Conservation (phyloP, 2,797 vertebrate genomes). For the Acrossocheilus wenchowensis region DNA sequence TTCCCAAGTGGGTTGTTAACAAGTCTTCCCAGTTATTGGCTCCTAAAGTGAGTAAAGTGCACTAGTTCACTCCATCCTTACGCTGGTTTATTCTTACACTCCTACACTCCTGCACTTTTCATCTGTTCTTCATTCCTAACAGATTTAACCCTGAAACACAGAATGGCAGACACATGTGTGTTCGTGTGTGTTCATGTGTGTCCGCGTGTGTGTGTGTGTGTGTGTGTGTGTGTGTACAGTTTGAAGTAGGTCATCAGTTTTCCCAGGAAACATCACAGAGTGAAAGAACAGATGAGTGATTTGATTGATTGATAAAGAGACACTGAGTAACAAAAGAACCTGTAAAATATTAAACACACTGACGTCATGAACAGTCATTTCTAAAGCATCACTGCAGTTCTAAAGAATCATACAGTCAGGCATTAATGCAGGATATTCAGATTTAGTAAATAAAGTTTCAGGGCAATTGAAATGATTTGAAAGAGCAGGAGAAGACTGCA, state of each 20-base stretch:
- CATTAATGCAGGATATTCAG: neutral
- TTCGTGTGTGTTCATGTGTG: neutral
- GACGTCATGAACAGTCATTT: neutral
- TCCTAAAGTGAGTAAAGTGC: slow-evolving; percentile 84
- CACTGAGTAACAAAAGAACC: neutral
- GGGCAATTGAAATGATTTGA: neutral
- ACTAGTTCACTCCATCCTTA: neutral
- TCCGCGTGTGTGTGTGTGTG: neutral
- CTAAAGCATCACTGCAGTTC: neutral
- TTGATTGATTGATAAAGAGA: neutral
- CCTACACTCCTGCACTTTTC: no score
- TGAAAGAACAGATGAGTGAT: neutral
- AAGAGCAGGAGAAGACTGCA: neutral
- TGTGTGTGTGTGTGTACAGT: neutral
- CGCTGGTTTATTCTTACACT: neutral
- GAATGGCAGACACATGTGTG: neutral
- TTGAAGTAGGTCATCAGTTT: neutral
- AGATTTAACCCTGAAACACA: neutral
- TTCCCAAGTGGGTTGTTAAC: slow-evolving; percentile 97
- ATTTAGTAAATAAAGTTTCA: neutral
- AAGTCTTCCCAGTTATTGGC: slow-evolving; percentile 92
- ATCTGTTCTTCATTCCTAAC: neutral
- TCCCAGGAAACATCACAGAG: neutral
- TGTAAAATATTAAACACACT: neutral
- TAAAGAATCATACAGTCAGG: neutral